phyloP scores from a whole-genome alignment of 2,113 vertebrate species.

The Vanacampus margaritifer region DNA sequence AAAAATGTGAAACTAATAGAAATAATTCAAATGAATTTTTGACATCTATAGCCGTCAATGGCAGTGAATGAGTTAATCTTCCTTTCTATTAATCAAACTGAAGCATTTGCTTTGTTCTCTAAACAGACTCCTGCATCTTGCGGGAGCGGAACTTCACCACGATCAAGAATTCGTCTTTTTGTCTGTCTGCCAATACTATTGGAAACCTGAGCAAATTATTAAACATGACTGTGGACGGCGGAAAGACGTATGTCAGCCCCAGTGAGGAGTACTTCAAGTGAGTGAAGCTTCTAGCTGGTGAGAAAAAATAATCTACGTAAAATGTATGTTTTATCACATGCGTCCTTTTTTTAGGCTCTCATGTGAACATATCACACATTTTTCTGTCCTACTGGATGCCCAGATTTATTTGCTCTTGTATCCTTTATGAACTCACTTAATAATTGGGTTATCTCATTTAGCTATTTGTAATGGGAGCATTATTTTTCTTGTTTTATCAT shows the following conservation, averaged over 20 bases:
- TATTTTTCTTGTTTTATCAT: neutral
- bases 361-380: neutral
- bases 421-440: neutral
- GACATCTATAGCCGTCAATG: too few relatives aligned
- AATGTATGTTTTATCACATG: neutral
- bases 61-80: too few relatives aligned
- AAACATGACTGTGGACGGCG: conserved; percentile 79
- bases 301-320: neutral
- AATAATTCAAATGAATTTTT: too few relatives aligned
- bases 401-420: neutral
- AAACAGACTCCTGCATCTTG: conserved; percentile 87
- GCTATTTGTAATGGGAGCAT: neutral
- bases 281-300: conserved; percentile 51
- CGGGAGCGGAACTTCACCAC: conserved; percentile 83
- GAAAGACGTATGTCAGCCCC: conserved; percentile 93
- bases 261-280: conserved; percentile 99
- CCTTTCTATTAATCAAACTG: conserved; percentile 3
- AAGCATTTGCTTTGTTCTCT: conserved; percentile 55
- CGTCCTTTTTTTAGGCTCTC: neutral
- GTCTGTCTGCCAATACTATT: conserved; percentile 83
- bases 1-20: too few relatives aligned
- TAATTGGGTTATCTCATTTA: neutral
- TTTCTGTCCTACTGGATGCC: neutral
- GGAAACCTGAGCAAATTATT: conserved; percentile 85
- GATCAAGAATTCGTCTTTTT: conserved; percentile 91